Base-by-base conservation (phyloP, 2,797 vertebrate species). In the Neoniphon sammara region DNA sequence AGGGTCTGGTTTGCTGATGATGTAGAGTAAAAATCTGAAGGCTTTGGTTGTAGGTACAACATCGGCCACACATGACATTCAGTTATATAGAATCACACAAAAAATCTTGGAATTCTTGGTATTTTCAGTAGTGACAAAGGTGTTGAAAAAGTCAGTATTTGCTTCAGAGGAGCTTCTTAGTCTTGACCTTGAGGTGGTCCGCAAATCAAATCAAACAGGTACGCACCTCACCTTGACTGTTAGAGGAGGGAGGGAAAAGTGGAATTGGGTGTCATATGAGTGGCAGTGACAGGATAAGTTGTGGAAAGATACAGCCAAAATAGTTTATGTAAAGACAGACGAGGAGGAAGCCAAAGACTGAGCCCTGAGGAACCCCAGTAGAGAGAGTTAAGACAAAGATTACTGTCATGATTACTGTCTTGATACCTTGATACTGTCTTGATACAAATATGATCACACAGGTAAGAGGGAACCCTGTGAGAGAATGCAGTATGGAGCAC, bases 1-100 rank as follows among this genome's bases (percentile, higher is more conserved):
- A 66, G 49, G 0, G 0, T 49, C 21, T 4, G 6, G 71, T 78
- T 67, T 66, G 14, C 55, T 39, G 58, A 20, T 54, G 54, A 44
- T 36, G 34, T 54, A 2, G 5, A 65, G 46, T 12, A 42, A 58
- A 60, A 53, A 64, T 73, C 18, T 2, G n/a, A 44, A 46, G 44
- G 4, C 44, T 17, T 63, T 46, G 0, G 2, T 42, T 42, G 39
- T 14, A 15, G 15, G 30, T 18, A 31, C 25, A 7, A 2, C 20
- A 8, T 63, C 70, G 42, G 47, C 42, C 15, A 65, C 36, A 44
- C n/a, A 39, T 21, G 23, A 34, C 31, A 34, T 34, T 20, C 15
- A 46, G 44, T 46, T 30, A 21, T 67, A 57, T 3, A 10, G 17
- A n/a, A 71, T 11, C 20, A 67, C 56, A 53, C 20, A 18, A 18